Conservation (phyloP, 2,113 vertebrate species). For the Chrysochloris asiatica region DNA sequence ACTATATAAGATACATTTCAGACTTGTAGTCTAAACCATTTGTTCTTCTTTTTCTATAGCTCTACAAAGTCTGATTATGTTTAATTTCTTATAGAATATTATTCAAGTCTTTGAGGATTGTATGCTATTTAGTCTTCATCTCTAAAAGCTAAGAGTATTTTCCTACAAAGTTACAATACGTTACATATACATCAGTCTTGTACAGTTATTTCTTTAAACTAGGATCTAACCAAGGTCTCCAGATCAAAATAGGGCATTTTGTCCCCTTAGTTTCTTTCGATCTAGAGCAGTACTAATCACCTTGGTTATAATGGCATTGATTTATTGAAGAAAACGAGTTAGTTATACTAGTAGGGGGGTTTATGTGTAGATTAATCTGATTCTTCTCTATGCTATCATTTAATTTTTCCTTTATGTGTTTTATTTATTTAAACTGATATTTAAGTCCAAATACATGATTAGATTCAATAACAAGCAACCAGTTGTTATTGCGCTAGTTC, state of each 20-base stretch:
- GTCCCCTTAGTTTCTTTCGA: neutral
- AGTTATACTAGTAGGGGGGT: neutral
- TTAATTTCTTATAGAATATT: neutral
- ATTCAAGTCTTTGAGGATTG: neutral
- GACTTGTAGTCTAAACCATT: neutral
- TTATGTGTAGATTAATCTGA: neutral
- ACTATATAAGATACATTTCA: neutral
- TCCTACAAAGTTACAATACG: neutral
- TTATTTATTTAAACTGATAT: neutral
- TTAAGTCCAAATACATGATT: neutral
- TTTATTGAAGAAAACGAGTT: neutral
- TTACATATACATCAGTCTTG: neutral
- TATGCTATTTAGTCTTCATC: neutral
- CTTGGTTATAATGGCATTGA: neutral
- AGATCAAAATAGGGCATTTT: neutral
- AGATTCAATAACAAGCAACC: neutral
- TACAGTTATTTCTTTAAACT: neutral
- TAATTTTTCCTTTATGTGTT: neutral
- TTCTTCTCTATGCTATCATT: neutral
- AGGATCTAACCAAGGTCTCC: neutral
- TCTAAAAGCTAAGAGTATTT: neutral
- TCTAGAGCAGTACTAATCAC: neutral
- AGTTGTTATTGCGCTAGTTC: no score
- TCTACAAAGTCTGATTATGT: neutral
- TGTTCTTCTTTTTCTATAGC: neutral